Evolutionary conservation across 2,797 vertebrate species (phyloP).

Genomic region (Falco rusticolus): DNA sequence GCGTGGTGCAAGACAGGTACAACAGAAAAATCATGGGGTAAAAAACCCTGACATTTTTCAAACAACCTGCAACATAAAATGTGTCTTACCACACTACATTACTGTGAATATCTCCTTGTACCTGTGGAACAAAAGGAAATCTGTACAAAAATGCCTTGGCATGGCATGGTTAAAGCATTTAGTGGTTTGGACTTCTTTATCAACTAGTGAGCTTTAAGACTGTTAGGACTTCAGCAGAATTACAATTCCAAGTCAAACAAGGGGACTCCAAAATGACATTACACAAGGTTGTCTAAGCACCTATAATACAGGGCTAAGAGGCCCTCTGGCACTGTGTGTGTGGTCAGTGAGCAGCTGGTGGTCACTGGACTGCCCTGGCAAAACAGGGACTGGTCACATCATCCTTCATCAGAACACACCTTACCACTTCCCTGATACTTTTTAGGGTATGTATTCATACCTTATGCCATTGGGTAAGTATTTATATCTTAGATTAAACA

Average conservation of each 20-base stretch:
- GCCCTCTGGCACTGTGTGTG: accelerated
- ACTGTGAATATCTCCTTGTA: background rate
- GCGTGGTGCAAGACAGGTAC: background rate
- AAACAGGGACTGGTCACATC: background rate
- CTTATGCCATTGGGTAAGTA: background rate
- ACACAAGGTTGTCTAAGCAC: background rate
- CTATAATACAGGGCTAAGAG: background rate
- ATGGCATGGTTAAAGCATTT: background rate
- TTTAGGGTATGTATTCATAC: background rate
- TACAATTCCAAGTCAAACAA: background rate
- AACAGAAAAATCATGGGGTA: background rate
- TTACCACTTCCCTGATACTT: background rate
- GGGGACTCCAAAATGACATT: background rate
- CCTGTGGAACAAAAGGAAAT: background rate
- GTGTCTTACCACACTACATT: background rate
- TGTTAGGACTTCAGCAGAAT: background rate
- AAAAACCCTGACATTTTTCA: background rate
- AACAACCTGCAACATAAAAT: background rate
- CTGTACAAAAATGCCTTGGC: background rate
- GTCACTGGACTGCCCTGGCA: background rate
- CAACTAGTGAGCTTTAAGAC: background rate
- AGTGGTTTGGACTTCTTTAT: background rate
- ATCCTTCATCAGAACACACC: background rate
- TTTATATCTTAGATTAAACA: background rate
- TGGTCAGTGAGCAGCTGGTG: background rate